Conservation (phyloP, 2,888 invertebrate species). For the Himalopsyche japonica region DNA sequence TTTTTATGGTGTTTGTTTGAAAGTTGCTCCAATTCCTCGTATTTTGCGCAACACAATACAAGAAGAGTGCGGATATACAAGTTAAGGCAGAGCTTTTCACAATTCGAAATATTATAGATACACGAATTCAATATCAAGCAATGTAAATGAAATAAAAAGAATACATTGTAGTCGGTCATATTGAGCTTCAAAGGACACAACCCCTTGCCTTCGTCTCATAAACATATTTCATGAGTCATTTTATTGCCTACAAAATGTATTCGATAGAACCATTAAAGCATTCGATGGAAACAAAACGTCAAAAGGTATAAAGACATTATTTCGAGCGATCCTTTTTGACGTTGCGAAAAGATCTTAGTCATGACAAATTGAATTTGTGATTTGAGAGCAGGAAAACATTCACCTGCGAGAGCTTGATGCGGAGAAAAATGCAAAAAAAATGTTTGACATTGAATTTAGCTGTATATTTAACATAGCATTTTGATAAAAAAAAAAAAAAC, state of each 20-base stretch:
- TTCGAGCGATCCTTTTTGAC: neutral
- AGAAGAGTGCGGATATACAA: neutral
- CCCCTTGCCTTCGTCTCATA: neutral
- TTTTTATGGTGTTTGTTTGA: neutral
- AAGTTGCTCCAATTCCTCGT: neutral
- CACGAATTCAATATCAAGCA: slow-evolving; percentile 31
- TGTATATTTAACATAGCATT: too few species aligned
- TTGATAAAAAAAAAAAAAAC: too few species aligned
- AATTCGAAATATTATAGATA: slow-evolving; percentile 16
- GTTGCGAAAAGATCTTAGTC: neutral
- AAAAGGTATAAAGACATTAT: neutral
- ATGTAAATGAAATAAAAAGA: slow-evolving; percentile 27
- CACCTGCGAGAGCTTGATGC: neutral
- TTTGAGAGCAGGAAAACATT: neutral
- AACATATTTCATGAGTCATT: slow-evolving; percentile 38
- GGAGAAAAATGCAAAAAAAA: neutral
- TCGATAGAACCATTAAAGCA: slow-evolving; percentile 31
- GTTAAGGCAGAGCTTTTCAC: neutral
- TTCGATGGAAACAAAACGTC: slow-evolving; percentile 24
- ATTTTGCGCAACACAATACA: neutral
- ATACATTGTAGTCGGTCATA: slow-evolving; percentile 18
- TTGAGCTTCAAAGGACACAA: neutral
- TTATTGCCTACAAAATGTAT: slow-evolving; percentile 36
- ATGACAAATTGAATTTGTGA: neutral
- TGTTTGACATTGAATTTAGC: too few species aligned